phyloP scores from a whole-genome alignment of 2,797 vertebrate species.

The Fistularia tabacaria region DNA sequence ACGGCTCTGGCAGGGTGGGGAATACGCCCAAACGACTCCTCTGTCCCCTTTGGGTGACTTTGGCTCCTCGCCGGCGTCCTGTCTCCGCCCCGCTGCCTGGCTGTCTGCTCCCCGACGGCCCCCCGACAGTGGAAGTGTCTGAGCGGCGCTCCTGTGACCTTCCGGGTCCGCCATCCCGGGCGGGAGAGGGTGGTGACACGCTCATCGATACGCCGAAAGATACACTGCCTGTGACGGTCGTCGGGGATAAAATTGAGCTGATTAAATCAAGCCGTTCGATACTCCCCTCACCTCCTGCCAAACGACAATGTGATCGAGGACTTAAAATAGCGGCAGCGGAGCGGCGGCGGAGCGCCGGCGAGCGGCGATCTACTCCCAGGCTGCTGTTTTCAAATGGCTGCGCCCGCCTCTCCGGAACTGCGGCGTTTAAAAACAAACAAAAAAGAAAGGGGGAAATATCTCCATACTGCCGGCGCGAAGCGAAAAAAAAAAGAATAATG shows the following conservation, averaged over 20 bases:
- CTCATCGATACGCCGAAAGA: constrained; percentile 59
- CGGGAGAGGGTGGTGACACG: background rate
- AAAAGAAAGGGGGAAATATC: constrained; percentile 5
- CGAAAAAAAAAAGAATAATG: constrained; percentile 31
- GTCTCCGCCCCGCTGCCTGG: constrained; percentile 48
- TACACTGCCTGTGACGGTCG: constrained; percentile 38
- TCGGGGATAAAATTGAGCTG: constrained; percentile 47
- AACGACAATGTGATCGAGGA: constrained; percentile 62
- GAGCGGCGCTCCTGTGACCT: constrained; percentile 49
- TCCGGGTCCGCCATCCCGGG: constrained; percentile 35
- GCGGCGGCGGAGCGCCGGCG: too few species aligned
- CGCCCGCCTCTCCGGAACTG: constrained; percentile 17
- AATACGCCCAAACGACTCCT: constrained; percentile 28
- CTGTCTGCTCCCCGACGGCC: constrained; percentile 59
- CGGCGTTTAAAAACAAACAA: too few species aligned
- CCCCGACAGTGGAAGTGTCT: constrained; percentile 39
- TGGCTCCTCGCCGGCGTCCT: constrained; percentile 50
- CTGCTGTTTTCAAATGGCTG: constrained; percentile 25
- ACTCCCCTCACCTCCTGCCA: constrained; percentile 58
- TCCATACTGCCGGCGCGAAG: constrained; percentile 16
- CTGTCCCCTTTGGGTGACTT: constrained; percentile 35
- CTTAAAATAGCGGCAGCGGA: constrained; percentile 58
- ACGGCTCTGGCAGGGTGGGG: constrained; percentile 33
- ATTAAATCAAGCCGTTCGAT: constrained; percentile 62
- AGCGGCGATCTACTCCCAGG: constrained; percentile 41